A percentile compares a stretch with the other conserved stretches of the same genome.
Conservation (phyloP, 2,113 vertebrate genomes). For the Benitochromis conjunctus region DNA sequence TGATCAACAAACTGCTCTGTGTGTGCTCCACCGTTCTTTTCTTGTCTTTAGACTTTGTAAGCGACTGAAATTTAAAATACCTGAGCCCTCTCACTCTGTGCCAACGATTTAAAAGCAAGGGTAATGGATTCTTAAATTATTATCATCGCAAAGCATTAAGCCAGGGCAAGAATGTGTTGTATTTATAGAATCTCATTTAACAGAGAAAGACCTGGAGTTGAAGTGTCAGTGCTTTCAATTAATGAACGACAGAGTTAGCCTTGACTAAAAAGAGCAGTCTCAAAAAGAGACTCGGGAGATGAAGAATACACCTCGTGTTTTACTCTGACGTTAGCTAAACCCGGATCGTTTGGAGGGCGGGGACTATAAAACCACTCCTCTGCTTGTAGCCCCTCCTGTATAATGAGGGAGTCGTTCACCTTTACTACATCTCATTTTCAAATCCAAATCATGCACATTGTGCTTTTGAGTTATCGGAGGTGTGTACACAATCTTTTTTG, state of each 20-base stretch:
- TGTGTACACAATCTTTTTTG: rapidly evolving
- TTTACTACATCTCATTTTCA: not conserved
- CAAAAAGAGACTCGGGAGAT: not conserved
- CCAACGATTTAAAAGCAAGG: not conserved
- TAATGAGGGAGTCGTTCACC: not conserved
- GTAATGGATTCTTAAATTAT: not conserved
- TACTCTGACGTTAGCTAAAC: not conserved
- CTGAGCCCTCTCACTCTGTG: not conserved
- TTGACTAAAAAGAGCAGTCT: not conserved
- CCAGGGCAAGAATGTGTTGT: not conserved
- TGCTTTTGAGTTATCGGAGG: not conserved
- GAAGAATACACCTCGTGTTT: not conserved
- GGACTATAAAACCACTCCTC: not conserved
- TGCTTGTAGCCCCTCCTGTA: rapidly evolving
- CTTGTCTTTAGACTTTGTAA: not conserved
- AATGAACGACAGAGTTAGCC: not conserved
- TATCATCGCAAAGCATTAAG: not conserved
- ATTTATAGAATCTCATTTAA: not conserved
- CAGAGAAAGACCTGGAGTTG: not conserved
- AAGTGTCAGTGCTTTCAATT: not conserved
- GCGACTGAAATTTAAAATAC: not conserved
- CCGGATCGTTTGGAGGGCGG: not conserved
- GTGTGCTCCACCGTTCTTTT: not conserved
- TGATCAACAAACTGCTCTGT: not conserved
- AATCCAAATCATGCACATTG: not conserved